Conservation (phyloP, 2,888 invertebrate genomes). For the Petrolisthes manimaculis region DNA sequence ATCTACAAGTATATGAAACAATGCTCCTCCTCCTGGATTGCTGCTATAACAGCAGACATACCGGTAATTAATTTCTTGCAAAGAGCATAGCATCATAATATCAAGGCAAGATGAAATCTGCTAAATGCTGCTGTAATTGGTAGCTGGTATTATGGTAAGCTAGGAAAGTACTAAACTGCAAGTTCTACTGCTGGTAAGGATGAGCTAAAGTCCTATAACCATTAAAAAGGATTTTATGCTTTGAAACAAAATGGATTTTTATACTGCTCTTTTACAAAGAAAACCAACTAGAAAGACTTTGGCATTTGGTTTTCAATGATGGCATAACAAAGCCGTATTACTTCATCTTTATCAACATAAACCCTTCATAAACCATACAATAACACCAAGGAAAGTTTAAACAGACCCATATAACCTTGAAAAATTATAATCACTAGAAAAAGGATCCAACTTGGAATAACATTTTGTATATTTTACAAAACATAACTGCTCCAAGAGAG, state of each 20-base stretch:
- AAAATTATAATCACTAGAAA: slow-evolving; percentile 51
- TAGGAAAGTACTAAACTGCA: neutral
- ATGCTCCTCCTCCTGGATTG: no score
- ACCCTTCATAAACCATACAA: slow-evolving; percentile 32
- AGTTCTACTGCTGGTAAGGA: neutral
- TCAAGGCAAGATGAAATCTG: no score
- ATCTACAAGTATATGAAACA: no score
- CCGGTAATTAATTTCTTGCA: no score
- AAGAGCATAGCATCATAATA: no score
- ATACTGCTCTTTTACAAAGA: slow-evolving; percentile 39
- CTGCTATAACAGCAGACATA: no score
- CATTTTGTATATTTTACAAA: slow-evolving; percentile 39
- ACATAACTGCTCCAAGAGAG: slow-evolving; percentile 24
- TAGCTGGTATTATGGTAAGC: neutral
- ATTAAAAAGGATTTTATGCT: slow-evolving; percentile 44
- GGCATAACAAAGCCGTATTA: neutral
- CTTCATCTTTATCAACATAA: slow-evolving; percentile 9
- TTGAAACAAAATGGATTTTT: slow-evolving; percentile 38
- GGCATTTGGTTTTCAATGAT: slow-evolving; percentile 18
- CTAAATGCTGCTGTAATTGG: no score
- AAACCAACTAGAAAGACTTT: slow-evolving; percentile 34
- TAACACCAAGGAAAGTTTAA: slow-evolving; percentile 42
- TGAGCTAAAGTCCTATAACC: slow-evolving; percentile 24
- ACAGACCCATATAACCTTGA: slow-evolving; percentile 42
- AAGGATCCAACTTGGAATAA: slow-evolving; percentile 48